Evolutionary conservation across 1,140 invertebrate species (phyloP).

Genomic region (Camponotus vicinus): DNA sequence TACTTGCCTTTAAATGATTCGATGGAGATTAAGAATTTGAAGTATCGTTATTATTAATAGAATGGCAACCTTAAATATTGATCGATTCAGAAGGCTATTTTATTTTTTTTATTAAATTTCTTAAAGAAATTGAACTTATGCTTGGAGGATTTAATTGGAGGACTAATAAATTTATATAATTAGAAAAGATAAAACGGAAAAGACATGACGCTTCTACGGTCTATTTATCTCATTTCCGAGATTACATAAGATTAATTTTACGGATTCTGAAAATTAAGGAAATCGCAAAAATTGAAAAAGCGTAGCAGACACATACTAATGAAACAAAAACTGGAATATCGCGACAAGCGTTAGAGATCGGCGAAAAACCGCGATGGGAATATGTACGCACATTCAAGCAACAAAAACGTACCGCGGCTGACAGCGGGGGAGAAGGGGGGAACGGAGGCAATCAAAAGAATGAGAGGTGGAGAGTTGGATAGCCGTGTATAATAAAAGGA

Average conservation of each 20-base stretch:
- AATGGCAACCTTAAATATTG: neutral
- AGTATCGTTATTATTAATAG: neutral
- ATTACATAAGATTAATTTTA: neutral
- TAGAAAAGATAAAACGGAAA: neutral
- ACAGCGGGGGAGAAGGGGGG: neutral
- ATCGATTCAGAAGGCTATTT: too few relatives aligned
- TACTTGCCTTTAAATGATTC: neutral
- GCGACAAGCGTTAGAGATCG: neutral
- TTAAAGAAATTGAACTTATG: too few relatives aligned
- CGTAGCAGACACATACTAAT: too few relatives aligned
- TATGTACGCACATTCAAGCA: neutral
- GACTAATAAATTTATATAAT: too few relatives aligned
- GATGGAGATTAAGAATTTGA: neutral
- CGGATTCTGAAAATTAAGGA: neutral
- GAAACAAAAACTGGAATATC: neutral
- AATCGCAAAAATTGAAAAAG: neutral
- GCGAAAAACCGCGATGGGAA: neutral
- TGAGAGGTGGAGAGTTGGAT: constrained; percentile 28
- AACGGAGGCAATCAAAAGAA: constrained; percentile 28
- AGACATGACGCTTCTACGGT: neutral
- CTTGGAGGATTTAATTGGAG: too few relatives aligned
- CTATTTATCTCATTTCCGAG: neutral
- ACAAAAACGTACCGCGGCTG: neutral
- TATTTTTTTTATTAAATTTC: too few relatives aligned
- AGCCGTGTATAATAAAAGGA: constrained; percentile 22